Evolutionary conservation across 2,797 vertebrate species (phyloP).

Genomic region (Columba guinea): DNA sequence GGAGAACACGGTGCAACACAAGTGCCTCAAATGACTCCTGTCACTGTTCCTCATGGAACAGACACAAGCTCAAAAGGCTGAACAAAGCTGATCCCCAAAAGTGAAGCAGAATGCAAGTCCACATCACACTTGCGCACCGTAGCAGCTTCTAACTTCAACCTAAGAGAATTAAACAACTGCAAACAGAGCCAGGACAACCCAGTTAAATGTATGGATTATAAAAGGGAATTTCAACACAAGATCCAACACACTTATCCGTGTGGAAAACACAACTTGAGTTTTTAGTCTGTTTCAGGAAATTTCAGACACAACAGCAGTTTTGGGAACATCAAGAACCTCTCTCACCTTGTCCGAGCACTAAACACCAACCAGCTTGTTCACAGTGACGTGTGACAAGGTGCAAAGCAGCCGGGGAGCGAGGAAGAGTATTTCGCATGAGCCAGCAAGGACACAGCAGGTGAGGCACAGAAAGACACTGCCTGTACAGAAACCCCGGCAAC

Average conservation of each 20-base stretch:
- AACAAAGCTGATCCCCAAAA: neutral
- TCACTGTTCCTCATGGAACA: rapidly evolving
- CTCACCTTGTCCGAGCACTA: neutral
- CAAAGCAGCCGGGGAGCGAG: neutral
- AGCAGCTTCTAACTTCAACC: neutral
- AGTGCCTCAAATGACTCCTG: neutral
- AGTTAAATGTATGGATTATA: rapidly evolving
- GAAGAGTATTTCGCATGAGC: neutral
- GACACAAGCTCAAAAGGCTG: neutral
- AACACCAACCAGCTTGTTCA: neutral
- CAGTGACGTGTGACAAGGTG: neutral
- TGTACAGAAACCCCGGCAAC: rapidly evolving
- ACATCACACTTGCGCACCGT: rapidly evolving
- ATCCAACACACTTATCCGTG: rapidly evolving
- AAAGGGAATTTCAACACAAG: neutral
- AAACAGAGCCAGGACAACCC: neutral
- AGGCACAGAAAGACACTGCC: neutral
- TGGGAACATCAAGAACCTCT: neutral
- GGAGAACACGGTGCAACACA: neutral
- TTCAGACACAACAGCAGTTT: neutral
- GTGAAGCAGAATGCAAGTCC: neutral
- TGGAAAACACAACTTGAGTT: neutral
- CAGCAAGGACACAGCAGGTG: neutral
- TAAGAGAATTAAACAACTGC: neutral
- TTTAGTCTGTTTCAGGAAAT: neutral